Percentiles rank a stretch among this genome's conserved stretches.
Evolutionary conservation across 1,140 invertebrate species (phyloP).

Genomic region (Caenorhabditis remanei): DNA sequence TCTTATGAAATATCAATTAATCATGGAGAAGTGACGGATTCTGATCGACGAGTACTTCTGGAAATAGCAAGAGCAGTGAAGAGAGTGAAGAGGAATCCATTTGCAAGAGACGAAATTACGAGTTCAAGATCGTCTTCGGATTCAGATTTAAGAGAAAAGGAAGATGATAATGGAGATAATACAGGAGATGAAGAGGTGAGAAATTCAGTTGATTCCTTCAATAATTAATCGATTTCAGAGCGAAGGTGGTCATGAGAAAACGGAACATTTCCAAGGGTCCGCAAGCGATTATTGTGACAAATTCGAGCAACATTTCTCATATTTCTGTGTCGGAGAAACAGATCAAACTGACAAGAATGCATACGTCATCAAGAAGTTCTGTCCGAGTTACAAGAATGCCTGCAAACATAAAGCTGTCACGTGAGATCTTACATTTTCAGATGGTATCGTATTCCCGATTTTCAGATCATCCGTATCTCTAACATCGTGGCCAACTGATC

Average conservation of each 20-base stretch:
- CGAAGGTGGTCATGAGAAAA: not conserved
- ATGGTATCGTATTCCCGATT: not conserved
- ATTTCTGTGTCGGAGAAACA: constrained; percentile 59
- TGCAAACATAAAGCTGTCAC: constrained; percentile 61
- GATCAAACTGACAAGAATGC: constrained; percentile 43
- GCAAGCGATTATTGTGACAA: constrained; percentile 60
- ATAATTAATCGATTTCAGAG: constrained; percentile 10
- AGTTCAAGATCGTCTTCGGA: constrained; percentile 38
- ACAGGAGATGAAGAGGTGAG: constrained; percentile 18
- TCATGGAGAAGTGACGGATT: constrained; percentile 13
- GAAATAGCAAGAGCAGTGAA: constrained; percentile 42
- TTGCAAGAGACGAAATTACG: not conserved
- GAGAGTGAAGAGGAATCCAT: constrained; percentile 40
- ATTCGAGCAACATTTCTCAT: constrained; percentile 61
- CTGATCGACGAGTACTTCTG: constrained; percentile 30
- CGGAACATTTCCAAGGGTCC: constrained; percentile 9
- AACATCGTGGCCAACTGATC: constrained; percentile 57
- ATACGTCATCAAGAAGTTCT: constrained; percentile 58
- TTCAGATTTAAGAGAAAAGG: constrained; percentile 58
- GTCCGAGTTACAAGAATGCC: constrained; percentile 58
- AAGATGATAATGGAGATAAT: not conserved
- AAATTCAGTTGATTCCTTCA: not conserved
- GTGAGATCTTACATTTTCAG: not conserved
- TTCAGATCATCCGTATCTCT: constrained; percentile 30
- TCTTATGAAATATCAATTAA: constrained; percentile 28